Conservation (phyloP, 1,140 invertebrate genomes). For the Diabrotica virgifera region DNA sequence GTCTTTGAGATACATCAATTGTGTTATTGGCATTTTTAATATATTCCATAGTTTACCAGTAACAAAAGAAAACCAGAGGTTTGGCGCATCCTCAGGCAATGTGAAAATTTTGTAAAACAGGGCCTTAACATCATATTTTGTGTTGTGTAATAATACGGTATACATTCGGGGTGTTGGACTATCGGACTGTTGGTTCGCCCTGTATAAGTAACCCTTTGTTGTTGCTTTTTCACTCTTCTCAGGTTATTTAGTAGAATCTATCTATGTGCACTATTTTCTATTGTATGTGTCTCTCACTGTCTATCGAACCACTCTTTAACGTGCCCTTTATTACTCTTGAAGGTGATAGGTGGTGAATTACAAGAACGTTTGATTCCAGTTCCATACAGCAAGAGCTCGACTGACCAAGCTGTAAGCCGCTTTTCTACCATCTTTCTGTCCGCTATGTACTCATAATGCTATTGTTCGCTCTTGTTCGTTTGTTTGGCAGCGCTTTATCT, state of each 20-base stretch:
- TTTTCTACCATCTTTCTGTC: conserved; percentile 54
- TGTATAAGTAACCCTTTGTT: conserved; percentile 8
- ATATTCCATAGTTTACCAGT: too few relatives aligned
- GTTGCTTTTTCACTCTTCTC: conserved; percentile 25
- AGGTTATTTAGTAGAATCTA: conserved; percentile 47
- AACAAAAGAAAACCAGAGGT: too few relatives aligned
- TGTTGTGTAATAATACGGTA: too few relatives aligned
- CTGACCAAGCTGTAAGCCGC: conserved; percentile 97
- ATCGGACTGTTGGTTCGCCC: not conserved
- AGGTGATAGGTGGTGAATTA: conserved; percentile 99
- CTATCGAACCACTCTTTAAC: conserved; percentile 50
- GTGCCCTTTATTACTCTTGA: conserved; percentile 66
- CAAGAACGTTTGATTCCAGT: conserved; percentile 98
- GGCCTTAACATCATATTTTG: too few relatives aligned
- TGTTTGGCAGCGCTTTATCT: conserved; percentile 40
- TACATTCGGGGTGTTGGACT: too few relatives aligned
- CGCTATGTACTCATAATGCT: conserved; percentile 46
- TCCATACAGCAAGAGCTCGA: conserved; percentile 98
- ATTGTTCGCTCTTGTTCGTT: conserved; percentile 45
- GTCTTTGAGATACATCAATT: too few relatives aligned
- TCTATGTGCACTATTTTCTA: conserved; percentile 48
- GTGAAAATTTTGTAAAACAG: too few relatives aligned
- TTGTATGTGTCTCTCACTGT: conserved; percentile 46
- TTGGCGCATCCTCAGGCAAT: too few relatives aligned
- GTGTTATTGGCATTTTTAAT: too few relatives aligned